Percentiles rank a stretch among this genome's conserved stretches.
Evolutionary conservation across 2,888 invertebrate species (phyloP).

Genomic region (Ferrisia virgata): DNA sequence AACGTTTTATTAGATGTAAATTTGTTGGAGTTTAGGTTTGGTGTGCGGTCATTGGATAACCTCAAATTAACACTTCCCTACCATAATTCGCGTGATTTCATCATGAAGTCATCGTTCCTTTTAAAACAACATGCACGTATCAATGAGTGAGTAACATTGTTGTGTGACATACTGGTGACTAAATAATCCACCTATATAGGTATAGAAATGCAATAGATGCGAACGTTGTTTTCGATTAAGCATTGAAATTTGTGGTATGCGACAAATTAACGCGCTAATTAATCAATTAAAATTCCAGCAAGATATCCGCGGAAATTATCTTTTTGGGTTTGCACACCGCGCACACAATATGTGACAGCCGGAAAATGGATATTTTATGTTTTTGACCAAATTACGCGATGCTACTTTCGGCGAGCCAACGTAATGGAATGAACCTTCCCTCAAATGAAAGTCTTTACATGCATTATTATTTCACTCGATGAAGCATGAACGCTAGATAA

Average conservation of each 20-base stretch:
- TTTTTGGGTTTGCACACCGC: neutral
- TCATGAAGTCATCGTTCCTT: constrained; percentile 5
- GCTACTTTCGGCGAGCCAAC: neutral
- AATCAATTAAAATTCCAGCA: constrained; percentile 22
- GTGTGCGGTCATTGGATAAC: neutral
- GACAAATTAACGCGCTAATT: constrained; percentile 15
- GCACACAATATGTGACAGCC: neutral
- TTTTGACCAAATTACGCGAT: neutral
- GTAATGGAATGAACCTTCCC: neutral
- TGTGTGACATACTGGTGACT: neutral
- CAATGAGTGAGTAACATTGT: neutral
- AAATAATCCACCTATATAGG: neutral
- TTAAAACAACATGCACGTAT: constrained; percentile 1
- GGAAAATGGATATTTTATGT: constrained; percentile 23
- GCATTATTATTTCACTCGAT: constrained; percentile 28
- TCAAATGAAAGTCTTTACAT: neutral
- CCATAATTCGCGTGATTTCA: neutral
- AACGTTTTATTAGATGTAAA: constrained; percentile 7
- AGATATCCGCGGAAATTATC: neutral
- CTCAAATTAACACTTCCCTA: constrained; percentile 4
- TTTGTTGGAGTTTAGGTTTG: neutral
- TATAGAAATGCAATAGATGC: too few species aligned
- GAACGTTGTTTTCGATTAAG: neutral
- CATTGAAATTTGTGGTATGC: constrained; percentile 2
- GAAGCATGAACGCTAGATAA: constrained; percentile 28